Conservation (phyloP, 2,113 vertebrate species). For the Thamnaconus septentrionalis region DNA sequence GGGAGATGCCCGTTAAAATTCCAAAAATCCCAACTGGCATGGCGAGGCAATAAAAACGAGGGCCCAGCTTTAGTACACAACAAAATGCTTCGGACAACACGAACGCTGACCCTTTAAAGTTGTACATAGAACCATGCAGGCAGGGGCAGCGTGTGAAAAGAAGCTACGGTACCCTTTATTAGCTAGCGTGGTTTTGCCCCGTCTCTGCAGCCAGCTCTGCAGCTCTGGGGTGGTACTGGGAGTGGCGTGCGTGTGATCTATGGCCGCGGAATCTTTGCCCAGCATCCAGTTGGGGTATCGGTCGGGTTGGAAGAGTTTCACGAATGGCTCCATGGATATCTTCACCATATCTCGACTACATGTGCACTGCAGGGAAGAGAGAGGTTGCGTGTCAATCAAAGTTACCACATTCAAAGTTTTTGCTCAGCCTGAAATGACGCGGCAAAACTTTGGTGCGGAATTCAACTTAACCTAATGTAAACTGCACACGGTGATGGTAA, state of each 20-base stretch:
- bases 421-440: neutral
- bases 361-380: constrained; percentile 80
- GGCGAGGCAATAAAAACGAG: constrained; percentile 4
- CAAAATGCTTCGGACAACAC: neutral
- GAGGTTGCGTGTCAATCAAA: neutral
- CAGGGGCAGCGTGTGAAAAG: neutral
- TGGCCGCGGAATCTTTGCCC: constrained; percentile 87
- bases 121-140: neutral
- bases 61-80: constrained; percentile 1
- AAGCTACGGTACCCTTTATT: constrained; percentile 74
- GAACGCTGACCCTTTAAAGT: neutral
- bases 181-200: constrained; percentile 71
- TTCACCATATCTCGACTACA: constrained; percentile 97
- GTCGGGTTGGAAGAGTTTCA: constrained; percentile 94
- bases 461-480: neutral
- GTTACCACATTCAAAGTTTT: too few relatives aligned
- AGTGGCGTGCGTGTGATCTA: constrained; percentile 91
- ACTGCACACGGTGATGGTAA: neutral
- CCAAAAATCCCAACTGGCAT: constrained; percentile 4
- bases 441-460: neutral
- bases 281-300: constrained; percentile 91
- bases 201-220: constrained; percentile 85
- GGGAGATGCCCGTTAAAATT: constrained; percentile 5
- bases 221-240: constrained; percentile 89
- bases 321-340: constrained; percentile 98